Base-by-base conservation (phyloP, 1,140 invertebrate species). In the Euwallacea fornicatus region DNA sequence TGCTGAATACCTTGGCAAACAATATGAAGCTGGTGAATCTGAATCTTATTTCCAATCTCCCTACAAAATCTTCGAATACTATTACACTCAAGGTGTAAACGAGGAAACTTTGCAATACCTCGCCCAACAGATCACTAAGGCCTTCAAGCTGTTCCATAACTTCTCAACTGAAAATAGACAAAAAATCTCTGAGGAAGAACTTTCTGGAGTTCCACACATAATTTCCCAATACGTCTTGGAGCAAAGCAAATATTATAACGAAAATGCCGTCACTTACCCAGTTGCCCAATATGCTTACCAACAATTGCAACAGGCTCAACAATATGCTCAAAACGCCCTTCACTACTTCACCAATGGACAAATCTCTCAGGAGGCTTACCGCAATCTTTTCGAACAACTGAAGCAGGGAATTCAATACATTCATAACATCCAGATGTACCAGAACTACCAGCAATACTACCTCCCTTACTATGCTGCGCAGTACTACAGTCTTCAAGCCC, bases 401-500 rank as follows among this genome's bases (percentile, higher is more conserved):
- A 13, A 63, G 47, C 60, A 70, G 59, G 69, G 50, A 8, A 13
- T 64, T 8, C 9, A 64, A 42, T 70, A 58, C 42, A 50, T 63
- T 11, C 61, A 44, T 13, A 46, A 44, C 6, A 59, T 46, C 4
- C 33, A 62, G 15, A 4, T 21, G 7, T 68, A 61, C 43, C 44
- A 69, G 11, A 11, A 7, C 21, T 50, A 46, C n/a, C 46, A 62
- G 43, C 43, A 60, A 41, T 47, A 42, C 42, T 66, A 66, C 33
- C 15, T 63, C 21, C 59, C 67, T 9, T 70, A 56, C 42, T 64
- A 58, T 58, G 59, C 61, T 58, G 53, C 69, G 13, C 50, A 56
- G 43, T 58, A 64, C 61, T 53, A 53, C 9, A 21, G 7, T 8
- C 42, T 56, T 21, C 44, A 47, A 42, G 21, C 43, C 7, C 50